Percentiles rank a stretch among this genome's conserved stretches.
These are phyloP conservation scores for Hippolais icterina DNA, from an alignment of 2,113 vertebrate genomes.

Conservation along the genomic window DNA sequence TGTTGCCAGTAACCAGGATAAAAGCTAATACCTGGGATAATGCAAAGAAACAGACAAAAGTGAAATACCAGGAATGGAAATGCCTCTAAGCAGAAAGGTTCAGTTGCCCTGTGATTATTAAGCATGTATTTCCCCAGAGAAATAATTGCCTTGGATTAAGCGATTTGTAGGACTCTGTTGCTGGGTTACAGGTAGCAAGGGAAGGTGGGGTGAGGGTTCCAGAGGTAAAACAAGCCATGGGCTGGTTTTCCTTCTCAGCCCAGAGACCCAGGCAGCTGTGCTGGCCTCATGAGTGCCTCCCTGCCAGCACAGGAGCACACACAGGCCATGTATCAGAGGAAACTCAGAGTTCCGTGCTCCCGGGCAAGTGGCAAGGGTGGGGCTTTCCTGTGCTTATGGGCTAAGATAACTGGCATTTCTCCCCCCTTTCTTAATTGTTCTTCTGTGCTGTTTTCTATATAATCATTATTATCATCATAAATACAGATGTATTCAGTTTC, in stretches of 20 bases:
- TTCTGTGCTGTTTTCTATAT: conserved; percentile 20
- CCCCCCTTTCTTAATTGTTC: conserved; percentile 28
- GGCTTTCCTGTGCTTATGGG: conserved; percentile 36
- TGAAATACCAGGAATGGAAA: background rate
- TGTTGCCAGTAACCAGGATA: background rate
- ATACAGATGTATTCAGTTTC: conserved; percentile 12
- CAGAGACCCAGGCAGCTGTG: background rate
- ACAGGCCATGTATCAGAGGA: background rate
- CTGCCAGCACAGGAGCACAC: background rate
- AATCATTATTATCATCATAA: conserved; percentile 52
- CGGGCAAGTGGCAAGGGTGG: conserved; percentile 42
- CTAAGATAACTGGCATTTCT: conserved; percentile 47
- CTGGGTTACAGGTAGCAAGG: conserved; percentile 25
- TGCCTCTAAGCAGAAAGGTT: background rate
- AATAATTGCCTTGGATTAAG: conserved; percentile 33
- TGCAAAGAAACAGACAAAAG: background rate
- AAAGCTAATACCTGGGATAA: background rate
- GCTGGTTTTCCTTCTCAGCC: background rate
- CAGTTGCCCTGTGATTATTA: background rate
- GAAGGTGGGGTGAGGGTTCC: background rate
- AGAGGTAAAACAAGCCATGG: background rate
- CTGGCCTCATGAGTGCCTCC: background rate
- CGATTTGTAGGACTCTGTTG: conserved; percentile 29
- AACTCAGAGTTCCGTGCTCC: background rate
- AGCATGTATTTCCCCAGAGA: background rate